A percentile compares a stretch with the other conserved stretches of the same genome.
These are phyloP conservation scores for Apis mellifera DNA, from an alignment of 1,140 invertebrate species.

Conservation along the genomic window DNA sequence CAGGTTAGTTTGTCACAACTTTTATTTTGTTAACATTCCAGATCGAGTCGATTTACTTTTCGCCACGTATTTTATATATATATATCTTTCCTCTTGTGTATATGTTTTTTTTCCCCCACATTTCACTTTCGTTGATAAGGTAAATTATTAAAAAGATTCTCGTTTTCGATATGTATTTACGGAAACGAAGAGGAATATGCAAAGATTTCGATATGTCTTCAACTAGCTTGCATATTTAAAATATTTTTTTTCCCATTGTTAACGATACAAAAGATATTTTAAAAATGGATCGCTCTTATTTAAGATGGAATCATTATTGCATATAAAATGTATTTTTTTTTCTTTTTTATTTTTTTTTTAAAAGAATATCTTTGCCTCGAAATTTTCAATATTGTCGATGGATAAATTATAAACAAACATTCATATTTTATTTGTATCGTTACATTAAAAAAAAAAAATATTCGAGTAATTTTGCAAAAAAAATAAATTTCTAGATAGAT, in stretches of 20 bases:
- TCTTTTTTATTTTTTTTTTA: not conserved
- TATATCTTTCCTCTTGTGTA: too few relatives aligned
- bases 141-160: not conserved
- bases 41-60: slow-evolving; percentile 63
- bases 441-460: not conserved
- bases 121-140: not conserved
- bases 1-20: slow-evolving; percentile 79
- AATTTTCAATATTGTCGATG: not conserved
- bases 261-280: not conserved
- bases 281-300: too few relatives aligned
- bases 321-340: not conserved
- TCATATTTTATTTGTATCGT: not conserved
- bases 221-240: not conserved
- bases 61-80: not conserved
- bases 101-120: not conserved
- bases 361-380: not conserved
- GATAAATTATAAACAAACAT: too few relatives aligned
- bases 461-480: not conserved
- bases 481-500: too few relatives aligned
- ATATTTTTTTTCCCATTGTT: not conserved
- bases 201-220: too few relatives aligned
- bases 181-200: too few relatives aligned
- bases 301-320: not conserved
- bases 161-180: not conserved
- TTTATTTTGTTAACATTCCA: slow-evolving; percentile 71